phyloP scores from a whole-genome alignment of 2,888 invertebrate genomes.

The Octodonta nipae region DNA sequence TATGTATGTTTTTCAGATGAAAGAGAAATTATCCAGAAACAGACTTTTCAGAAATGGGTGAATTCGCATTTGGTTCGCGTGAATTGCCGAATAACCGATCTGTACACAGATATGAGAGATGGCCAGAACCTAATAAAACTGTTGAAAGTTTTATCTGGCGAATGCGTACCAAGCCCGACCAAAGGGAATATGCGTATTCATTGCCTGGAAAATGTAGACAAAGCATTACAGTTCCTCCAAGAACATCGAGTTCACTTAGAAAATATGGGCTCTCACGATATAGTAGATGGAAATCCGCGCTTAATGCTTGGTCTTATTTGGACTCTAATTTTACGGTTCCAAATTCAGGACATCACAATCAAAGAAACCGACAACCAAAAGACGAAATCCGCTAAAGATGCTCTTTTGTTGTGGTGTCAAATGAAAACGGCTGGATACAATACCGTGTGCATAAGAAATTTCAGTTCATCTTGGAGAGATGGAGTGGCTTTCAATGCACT shows the following conservation, averaged over 20 bases:
- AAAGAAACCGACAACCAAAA: constrained; percentile 98
- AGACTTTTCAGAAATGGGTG: constrained; percentile 99
- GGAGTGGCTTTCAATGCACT: constrained; percentile 98
- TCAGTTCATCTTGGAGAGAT: constrained; percentile 97
- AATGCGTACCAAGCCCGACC: constrained; percentile 93
- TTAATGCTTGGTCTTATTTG: constrained; percentile 97
- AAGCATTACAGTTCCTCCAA: constrained; percentile 91
- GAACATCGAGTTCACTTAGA: constrained; percentile 98
- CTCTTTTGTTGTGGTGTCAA: constrained; percentile 96
- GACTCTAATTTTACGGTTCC: constrained; percentile 99
- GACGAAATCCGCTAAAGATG: constrained; percentile 96
- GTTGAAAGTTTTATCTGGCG: constrained; percentile 94
- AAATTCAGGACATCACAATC: constrained; percentile 99
- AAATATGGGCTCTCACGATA: constrained; percentile 99
- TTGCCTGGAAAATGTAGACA: constrained; percentile 99
- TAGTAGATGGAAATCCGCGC: constrained; percentile 95
- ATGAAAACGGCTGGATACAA: constrained; percentile 99
- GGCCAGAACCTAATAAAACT: constrained; percentile 97
- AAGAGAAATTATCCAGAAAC: constrained; percentile 99
- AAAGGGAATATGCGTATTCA: constrained; percentile 99
- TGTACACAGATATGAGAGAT: constrained; percentile 95
- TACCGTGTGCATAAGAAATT: constrained; percentile 97
- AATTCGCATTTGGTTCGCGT: constrained; percentile 97
- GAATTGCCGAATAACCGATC: constrained; percentile 88
- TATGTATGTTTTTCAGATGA: constrained; percentile 73